phyloP scores from a whole-genome alignment of 2,888 invertebrate species.

The Caenorhabditis becei region DNA sequence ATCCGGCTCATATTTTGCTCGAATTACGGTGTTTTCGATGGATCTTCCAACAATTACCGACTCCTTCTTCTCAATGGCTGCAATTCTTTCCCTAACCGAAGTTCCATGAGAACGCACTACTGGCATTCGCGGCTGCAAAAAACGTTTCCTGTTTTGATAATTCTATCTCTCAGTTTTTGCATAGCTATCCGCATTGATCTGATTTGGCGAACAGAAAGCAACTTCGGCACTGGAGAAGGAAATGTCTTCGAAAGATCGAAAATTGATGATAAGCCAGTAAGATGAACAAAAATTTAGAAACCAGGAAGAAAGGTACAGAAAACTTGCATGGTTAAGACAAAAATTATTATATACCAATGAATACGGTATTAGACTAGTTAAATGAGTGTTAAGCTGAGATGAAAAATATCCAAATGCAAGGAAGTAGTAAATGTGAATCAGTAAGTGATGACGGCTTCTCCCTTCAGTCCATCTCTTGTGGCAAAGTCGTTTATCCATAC shows the following conservation, averaged over 20 bases:
- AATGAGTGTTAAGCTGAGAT: too few relatives aligned
- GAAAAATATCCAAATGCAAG: too few relatives aligned
- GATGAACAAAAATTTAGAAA: too few relatives aligned
- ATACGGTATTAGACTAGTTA: too few relatives aligned
- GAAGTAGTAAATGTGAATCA: too few relatives aligned
- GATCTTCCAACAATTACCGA: conserved; percentile 16
- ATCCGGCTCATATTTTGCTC: conserved; percentile 75
- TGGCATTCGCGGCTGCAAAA: conserved; percentile 40
- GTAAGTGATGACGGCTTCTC: too few relatives aligned
- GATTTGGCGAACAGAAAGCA: conserved; percentile 11
- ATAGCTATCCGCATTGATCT: neutral
- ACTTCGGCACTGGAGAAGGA: neutral
- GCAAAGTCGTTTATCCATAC: conserved; percentile 39
- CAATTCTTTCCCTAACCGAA: conserved; percentile 66
- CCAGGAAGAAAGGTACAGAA: too few relatives aligned
- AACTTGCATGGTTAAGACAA: too few relatives aligned
- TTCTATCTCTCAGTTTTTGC: neutral
- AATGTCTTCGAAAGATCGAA: neutral
- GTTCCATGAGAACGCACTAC: conserved; percentile 48
- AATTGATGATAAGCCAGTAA: neutral
- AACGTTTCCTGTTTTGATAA: neutral
- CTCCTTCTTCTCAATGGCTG: conserved; percentile 63
- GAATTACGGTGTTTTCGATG: conserved; percentile 68
- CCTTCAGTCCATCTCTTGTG: neutral
- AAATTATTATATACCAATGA: too few relatives aligned